phyloP scores from a whole-genome alignment of 2,888 invertebrate species.

The Omphaloscelis lunosa region DNA sequence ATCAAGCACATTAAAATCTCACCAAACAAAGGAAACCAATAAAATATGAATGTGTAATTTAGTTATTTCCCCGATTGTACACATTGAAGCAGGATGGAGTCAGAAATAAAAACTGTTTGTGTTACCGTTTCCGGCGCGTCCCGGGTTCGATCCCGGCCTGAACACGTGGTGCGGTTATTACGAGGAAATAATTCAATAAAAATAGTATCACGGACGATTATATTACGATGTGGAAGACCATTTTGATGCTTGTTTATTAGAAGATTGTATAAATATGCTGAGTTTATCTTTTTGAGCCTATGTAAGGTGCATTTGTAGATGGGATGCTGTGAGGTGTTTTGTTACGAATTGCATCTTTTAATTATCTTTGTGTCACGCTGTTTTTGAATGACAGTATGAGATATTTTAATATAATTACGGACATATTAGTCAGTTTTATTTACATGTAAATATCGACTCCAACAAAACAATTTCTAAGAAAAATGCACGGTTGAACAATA shows the following conservation, averaged over 20 bases:
- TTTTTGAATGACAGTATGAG: neutral
- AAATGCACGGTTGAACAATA: no score
- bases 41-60: conserved; percentile 60
- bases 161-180: conserved; percentile 87
- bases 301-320: conserved; percentile 29
- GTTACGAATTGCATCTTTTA: conserved; percentile 24
- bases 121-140: conserved; percentile 88
- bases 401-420: no score
- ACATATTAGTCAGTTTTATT: no score
- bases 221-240: conserved; percentile 77
- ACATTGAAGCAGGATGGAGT: conserved; percentile 81
- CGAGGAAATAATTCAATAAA: conserved; percentile 87
- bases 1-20: conserved; percentile 7
- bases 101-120: conserved; percentile 91
- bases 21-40: conserved; percentile 57
- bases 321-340: conserved; percentile 38
- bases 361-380: neutral
- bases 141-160: conserved; percentile 80
- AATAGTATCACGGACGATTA: conserved; percentile 85
- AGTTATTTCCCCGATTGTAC: conserved; percentile 63
- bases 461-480: no score
- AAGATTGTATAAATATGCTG: conserved; percentile 66
- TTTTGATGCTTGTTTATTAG: conserved; percentile 68
- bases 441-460: no score
- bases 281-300: conserved; percentile 51